Evolutionary conservation across 23 tunicate species (phyloP).

Genomic region (Phallusia fumigata): DNA sequence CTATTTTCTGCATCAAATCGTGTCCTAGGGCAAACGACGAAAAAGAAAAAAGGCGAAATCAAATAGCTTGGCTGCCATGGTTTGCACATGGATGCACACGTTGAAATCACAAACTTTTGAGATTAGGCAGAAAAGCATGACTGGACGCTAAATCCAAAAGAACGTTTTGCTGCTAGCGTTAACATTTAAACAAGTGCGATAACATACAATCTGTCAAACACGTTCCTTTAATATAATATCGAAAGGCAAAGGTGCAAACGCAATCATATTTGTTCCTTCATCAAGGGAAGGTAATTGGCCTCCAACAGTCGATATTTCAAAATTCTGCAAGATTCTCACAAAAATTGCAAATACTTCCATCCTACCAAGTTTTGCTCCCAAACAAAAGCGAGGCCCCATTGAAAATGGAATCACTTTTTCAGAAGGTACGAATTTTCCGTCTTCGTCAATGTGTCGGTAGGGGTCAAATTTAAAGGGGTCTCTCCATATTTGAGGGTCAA

Average conservation of each 20-base stretch:
- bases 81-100: no score
- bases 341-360: constrained; percentile 43
- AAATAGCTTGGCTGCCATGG: no score
- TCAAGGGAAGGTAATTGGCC: background rate
- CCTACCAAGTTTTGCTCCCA: constrained; percentile 30
- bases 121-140: no score
- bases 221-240: background rate
- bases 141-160: no score
- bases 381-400: constrained; percentile 46
- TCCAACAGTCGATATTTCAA: background rate
- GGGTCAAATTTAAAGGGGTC: constrained; percentile 27
- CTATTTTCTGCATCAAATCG: no score
- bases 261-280: background rate
- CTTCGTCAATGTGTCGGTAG: constrained; percentile 41
- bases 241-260: background rate
- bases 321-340: constrained; percentile 29
- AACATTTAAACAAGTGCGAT: no score
- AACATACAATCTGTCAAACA: no score
- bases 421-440: constrained; percentile 34
- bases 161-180: no score
- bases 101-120: no score
- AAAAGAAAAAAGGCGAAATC: no score
- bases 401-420: constrained; percentile 41
- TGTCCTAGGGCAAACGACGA: no score
- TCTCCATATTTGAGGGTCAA: constrained; percentile 15